Conservation (phyloP, 1,140 invertebrate species). For the Sitophilus oryzae region DNA sequence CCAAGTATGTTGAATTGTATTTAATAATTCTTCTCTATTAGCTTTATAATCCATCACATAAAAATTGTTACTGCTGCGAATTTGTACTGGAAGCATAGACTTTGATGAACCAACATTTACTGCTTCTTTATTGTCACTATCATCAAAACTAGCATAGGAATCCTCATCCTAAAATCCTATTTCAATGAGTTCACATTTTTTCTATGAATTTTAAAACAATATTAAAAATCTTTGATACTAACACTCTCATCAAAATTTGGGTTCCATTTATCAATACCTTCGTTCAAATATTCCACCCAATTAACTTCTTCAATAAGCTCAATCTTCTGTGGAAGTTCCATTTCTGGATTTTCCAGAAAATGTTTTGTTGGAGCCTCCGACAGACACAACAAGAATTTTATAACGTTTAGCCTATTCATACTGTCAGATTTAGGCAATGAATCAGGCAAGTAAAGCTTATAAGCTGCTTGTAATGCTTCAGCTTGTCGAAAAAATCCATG, state of each 20-base stretch:
- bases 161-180: slow-evolving; percentile 15
- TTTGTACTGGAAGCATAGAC: slow-evolving; percentile 5
- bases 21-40: slow-evolving; percentile 27
- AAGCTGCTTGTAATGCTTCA: slow-evolving; percentile 27
- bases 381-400: slow-evolving; percentile 37
- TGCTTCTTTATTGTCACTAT: slow-evolving; percentile 1
- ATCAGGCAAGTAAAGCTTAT: slow-evolving; percentile 33
- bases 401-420: slow-evolving; percentile 26
- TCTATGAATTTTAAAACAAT: not conserved
- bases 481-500: slow-evolving; percentile 37
- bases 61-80: slow-evolving; percentile 16
- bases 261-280: slow-evolving; percentile 36
- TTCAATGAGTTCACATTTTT: not conserved
- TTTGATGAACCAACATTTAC: not conserved
- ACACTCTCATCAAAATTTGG: slow-evolving; percentile 29
- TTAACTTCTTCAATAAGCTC: slow-evolving; percentile 31
- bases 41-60: slow-evolving; percentile 25
- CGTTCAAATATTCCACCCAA: slow-evolving; percentile 38
- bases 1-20: slow-evolving; percentile 34
- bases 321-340: slow-evolving; percentile 14
- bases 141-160: slow-evolving; percentile 6
- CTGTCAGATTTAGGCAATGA: slow-evolving; percentile 24
- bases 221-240: slow-evolving; percentile 3
- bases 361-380: slow-evolving; percentile 38
- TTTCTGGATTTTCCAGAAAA: slow-evolving; percentile 33